These are phyloP conservation scores for Paradoxurus hermaphroditus DNA, from an alignment of 2,113 vertebrate species.

Conservation along the genomic window DNA sequence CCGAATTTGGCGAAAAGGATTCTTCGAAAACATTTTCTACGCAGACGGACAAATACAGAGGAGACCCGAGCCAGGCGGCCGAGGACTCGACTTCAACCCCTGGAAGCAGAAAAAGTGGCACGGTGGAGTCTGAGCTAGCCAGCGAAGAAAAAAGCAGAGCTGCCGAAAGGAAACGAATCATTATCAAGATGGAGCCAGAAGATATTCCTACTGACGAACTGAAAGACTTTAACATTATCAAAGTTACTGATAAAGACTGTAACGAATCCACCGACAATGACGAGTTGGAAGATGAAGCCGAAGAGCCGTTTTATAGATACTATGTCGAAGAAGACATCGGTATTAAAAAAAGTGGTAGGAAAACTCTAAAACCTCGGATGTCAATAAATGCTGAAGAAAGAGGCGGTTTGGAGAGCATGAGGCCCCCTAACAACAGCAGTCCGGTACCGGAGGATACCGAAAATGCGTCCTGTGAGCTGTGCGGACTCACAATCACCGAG, in stretches of 20 bases:
- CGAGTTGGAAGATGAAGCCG: constrained; percentile 85
- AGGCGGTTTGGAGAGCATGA: constrained; percentile 77
- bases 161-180: constrained; percentile 85
- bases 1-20: constrained; percentile 89
- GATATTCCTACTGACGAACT: constrained; percentile 86
- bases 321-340: constrained; percentile 83
- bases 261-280: constrained; percentile 87
- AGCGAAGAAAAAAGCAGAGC: constrained; percentile 85
- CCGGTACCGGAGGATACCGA: constrained; percentile 80
- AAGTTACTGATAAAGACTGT: constrained; percentile 87
- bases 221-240: constrained; percentile 89
- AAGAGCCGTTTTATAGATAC: constrained; percentile 85
- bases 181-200: constrained; percentile 94
- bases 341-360: constrained; percentile 83
- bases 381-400: constrained; percentile 80
- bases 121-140: constrained; percentile 80
- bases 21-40: constrained; percentile 88
- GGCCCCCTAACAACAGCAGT: constrained; percentile 78
- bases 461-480: constrained; percentile 91
- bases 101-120: constrained; percentile 81
- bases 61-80: constrained; percentile 85
- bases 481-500: constrained; percentile 89
- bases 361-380: constrained; percentile 82
- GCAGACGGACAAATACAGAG: constrained; percentile 86
- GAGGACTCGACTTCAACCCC: constrained; percentile 80